phyloP scores from a whole-genome alignment of 1,140 invertebrate species.

The Ceratosolen solmsi region DNA sequence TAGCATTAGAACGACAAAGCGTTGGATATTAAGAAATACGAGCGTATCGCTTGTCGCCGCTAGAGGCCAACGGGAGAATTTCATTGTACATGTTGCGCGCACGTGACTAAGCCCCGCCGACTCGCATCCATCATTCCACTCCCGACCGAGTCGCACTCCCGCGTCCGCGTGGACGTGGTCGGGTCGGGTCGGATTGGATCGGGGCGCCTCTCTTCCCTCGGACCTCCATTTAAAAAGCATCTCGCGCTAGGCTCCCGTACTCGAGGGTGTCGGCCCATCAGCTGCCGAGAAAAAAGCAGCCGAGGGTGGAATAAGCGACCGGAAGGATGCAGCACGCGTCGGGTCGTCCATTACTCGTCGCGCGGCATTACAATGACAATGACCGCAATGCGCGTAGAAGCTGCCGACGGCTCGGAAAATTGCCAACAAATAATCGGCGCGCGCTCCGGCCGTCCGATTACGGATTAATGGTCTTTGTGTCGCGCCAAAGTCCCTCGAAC shows the following conservation, averaged over 20 bases:
- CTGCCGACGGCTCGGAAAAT: constrained; percentile 66
- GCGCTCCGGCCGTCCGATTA: constrained; percentile 16
- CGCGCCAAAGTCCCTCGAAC: neutral
- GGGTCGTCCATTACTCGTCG: constrained; percentile 55
- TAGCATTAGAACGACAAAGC: neutral
- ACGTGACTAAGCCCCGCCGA: neutral
- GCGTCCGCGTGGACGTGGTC: neutral
- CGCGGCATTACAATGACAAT: constrained; percentile 69
- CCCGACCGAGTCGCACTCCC: neutral
- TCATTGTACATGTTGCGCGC: neutral
- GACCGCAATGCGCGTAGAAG: constrained; percentile 59
- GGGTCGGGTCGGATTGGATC: no score
- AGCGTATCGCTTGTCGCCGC: neutral
- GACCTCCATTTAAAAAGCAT: no score
- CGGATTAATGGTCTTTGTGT: constrained; percentile 40
- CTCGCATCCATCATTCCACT: neutral
- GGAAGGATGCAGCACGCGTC: constrained; percentile 51
- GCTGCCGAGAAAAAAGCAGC: neutral
- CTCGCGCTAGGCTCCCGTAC: no score
- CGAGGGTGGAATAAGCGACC: neutral
- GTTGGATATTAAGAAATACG: neutral
- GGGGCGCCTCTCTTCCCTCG: neutral
- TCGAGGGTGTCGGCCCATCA: neutral
- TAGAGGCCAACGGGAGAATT: neutral
- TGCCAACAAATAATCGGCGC: constrained; percentile 65